Percentiles rank a stretch among this genome's conserved stretches.
Conservation (phyloP, 1,140 invertebrate genomes). For the Drosophila malerkotliana region DNA sequence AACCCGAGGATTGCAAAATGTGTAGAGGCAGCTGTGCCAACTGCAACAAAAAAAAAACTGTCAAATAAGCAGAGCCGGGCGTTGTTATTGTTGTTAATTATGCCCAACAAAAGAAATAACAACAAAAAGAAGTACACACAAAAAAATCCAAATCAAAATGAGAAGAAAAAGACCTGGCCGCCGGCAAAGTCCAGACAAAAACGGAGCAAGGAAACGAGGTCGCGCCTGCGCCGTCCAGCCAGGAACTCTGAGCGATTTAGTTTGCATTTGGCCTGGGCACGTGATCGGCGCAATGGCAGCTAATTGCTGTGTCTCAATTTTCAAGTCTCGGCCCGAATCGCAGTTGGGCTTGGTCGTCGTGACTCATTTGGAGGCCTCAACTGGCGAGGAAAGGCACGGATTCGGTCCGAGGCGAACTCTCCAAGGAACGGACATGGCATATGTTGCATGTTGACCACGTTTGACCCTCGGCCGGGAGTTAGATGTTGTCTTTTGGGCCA, state of each 20-base stretch:
- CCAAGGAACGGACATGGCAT: slow-evolving; percentile 42
- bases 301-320: slow-evolving; percentile 71
- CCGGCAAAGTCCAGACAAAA: slow-evolving; percentile 26
- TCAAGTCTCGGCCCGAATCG: slow-evolving; percentile 30
- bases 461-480: slow-evolving; percentile 47
- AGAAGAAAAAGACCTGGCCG: slow-evolving; percentile 16
- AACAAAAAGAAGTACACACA: slow-evolving; percentile 18
- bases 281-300: slow-evolving; percentile 54
- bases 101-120: slow-evolving; percentile 44
- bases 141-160: slow-evolving; percentile 1
- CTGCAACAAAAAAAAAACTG: slow-evolving; percentile 42
- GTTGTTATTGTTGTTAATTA: slow-evolving; percentile 69
- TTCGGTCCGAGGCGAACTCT: slow-evolving; percentile 35
- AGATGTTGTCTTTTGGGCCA: slow-evolving; percentile 14
- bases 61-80: slow-evolving; percentile 51
- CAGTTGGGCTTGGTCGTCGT: slow-evolving; percentile 52
- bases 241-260: slow-evolving; percentile 18
- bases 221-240: slow-evolving; percentile 53
- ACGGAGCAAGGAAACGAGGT: slow-evolving; percentile 52
- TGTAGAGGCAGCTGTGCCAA: slow-evolving; percentile 58
- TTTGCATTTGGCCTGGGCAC: slow-evolving; percentile 21
- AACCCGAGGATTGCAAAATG: slow-evolving; percentile 34
- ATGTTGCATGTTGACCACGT: slow-evolving; percentile 43
- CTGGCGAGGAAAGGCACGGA: slow-evolving; percentile 4
- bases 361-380: slow-evolving; percentile 52